Evolutionary conservation across 2,113 vertebrate species (phyloP), one percentile per base, ranked within the genome.

Genomic region (Tragulus kanchil): DNA sequence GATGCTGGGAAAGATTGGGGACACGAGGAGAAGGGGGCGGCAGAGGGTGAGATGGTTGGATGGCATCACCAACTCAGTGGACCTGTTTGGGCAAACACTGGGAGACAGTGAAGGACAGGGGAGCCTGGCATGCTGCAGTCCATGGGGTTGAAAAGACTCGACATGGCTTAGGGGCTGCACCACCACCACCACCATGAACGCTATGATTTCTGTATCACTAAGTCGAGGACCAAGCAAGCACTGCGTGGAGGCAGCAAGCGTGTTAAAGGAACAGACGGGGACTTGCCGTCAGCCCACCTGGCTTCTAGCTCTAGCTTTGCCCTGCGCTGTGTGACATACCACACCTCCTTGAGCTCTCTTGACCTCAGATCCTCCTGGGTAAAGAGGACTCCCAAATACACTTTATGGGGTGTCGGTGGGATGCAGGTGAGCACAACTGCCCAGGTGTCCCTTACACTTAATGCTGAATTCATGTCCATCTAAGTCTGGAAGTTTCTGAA

Each of bases 161-260:
- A 36, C 21, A 45, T 0, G 5, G 69, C 36, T 73, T 73, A 73
- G 36, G 10, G 42, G 45, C 36, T 0, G 2, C 42, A 73, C 69
- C 42, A 45, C 13, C 42, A 36, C 69, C 42, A 73, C 69, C 23
- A 69, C 54, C 28, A 78, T 9, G 1, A 21, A 85, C 61, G n/a
- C 58, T 65, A 45, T 52, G 58, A 62, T 61, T 64, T 85, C 59
- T 71, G 19, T 48, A 42, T 36, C 52, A 36, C 54, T 56, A 56
- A 93, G 52, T 11, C 61, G 78, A 61, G 36, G 7, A 83, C 7
- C 10, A 52, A 69, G 50, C 42, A 67, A 15, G 50, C 10, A 5
- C n/a, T 12, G 3, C 1, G 15, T 13, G 21, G 14, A 36, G 5
- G 36, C 1, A 3, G 28, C 1, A 1, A 16, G 8, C 11, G n/a